A percentile compares a stretch with the other conserved stretches of the same genome.
These are phyloP conservation scores for Melanocharis versteri DNA, from an alignment of 2,113 vertebrate genomes.

Conservation along the genomic window DNA sequence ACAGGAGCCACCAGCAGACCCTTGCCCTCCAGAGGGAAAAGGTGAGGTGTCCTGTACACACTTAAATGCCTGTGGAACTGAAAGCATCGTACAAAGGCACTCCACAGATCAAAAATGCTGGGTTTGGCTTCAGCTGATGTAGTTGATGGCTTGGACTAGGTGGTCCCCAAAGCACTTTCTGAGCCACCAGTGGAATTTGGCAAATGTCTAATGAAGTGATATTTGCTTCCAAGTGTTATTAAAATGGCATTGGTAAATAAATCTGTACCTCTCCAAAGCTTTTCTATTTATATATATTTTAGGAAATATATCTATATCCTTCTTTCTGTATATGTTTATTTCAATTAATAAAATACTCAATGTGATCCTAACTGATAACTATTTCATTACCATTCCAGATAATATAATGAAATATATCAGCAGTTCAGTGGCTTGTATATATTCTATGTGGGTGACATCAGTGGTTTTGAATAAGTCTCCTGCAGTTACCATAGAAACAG, in stretches of 20 bases:
- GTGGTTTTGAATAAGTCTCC: conserved; percentile 49
- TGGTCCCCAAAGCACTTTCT: background rate
- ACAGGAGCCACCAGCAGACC: background rate
- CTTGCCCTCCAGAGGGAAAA: background rate
- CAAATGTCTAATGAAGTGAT: background rate
- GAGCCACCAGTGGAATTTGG: background rate
- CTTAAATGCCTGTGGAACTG: background rate
- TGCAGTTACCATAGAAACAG: conserved; percentile 74
- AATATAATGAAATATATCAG: conserved; percentile 18
- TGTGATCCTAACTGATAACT: background rate
- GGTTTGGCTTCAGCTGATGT: background rate
- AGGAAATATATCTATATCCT: background rate
- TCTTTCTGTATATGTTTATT: background rate
- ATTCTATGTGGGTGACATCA: conserved; percentile 43
- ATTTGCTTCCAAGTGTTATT: background rate
- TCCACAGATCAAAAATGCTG: background rate
- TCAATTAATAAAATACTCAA: conserved; percentile 1
- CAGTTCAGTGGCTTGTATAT: conserved; percentile 25
- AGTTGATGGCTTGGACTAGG: background rate
- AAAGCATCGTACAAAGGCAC: rapidly evolving
- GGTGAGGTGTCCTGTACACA: background rate
- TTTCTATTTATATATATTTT: background rate
- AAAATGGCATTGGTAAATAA: background rate
- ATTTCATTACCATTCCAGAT: background rate
- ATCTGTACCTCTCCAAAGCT: background rate